A percentile compares a stretch with the other conserved stretches of the same genome.
phyloP scores from a whole-genome alignment of 2,888 invertebrate genomes.

The Sesia bembeciformis region DNA sequence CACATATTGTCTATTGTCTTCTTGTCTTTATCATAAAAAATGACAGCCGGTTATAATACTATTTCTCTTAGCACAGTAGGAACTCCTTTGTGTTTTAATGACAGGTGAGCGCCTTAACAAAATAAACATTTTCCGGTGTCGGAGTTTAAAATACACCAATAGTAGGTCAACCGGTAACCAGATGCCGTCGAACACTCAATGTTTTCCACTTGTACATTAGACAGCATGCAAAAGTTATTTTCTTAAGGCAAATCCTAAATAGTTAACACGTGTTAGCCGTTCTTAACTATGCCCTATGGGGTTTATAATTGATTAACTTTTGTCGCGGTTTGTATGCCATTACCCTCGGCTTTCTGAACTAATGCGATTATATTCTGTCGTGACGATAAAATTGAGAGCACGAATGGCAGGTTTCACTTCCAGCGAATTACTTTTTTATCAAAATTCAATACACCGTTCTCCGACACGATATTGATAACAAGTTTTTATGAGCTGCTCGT shows the following conservation, averaged over 20 bases:
- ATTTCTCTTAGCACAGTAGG: no score
- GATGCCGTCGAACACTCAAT: neutral
- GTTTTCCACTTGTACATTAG: neutral
- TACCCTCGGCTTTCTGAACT: slow-evolving; percentile 17
- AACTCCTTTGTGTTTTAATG: slow-evolving; percentile 17
- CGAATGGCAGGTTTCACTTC: slow-evolving; percentile 29
- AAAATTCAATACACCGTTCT: slow-evolving; percentile 8
- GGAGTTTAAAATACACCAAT: slow-evolving; percentile 28
- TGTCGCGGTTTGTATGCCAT: slow-evolving; percentile 10
- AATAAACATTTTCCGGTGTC: slow-evolving; percentile 42
- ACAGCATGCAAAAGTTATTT: neutral
- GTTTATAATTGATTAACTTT: slow-evolving; percentile 1
- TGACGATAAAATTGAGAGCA: slow-evolving; percentile 38
- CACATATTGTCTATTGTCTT: no score
- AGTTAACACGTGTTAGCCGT: neutral
- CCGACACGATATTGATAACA: neutral
- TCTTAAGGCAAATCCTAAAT: neutral
- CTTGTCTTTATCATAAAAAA: no score
- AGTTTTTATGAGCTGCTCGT: neutral
- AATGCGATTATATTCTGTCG: slow-evolving; percentile 18
- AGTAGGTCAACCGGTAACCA: slow-evolving; percentile 13
- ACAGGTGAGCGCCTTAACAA: slow-evolving; percentile 36
- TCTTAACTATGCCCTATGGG: slow-evolving; percentile 2
- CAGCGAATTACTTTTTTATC: slow-evolving; percentile 17
- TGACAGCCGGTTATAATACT: no score